Base-by-base conservation (phyloP, 2,888 invertebrate genomes). In the Drosophila kambysellisi region DNA sequence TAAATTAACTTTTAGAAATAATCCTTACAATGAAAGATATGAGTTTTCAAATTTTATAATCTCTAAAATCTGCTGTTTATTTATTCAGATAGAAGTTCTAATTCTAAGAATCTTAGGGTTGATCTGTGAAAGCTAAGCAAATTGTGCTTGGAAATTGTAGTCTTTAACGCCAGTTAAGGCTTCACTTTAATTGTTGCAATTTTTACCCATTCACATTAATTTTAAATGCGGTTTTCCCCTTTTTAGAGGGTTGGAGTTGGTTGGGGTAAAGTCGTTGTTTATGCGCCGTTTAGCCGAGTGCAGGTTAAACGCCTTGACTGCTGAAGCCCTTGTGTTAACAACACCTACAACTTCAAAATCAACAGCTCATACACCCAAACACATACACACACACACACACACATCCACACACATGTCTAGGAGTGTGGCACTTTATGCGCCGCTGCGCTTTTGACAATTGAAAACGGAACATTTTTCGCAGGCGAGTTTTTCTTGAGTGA, bases 341-440 rank as follows among this genome's bases (percentile, higher is more conserved):
- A 76, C 75, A 74, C 77, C 77, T 66, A 66, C 37, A 60, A 65
- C 50, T 69, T 69, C 9, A 41, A 43, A 57, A 39, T 6, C 65
- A 46, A 25, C 46, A 46, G 4, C 25, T 46, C 46, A 25, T 46
- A 46, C 12, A 20, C 46, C 4, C 20, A 46, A 20, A 52, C 74
- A 63, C 66, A 41, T 62, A 57, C 67, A 60, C 70, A 29, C 63
- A 33, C 61, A 60, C 64, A 61, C 66, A 53, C 58, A 63, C 54
- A 65, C 56, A 72, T 61, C 61, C 56, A 62, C 66, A 68, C 68
- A 76, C 52, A 70, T 65, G 66, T 43, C 59, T 70, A 70, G 71
- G 87, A 89, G 88, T 89, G 87, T 88, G 89, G 83, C 87, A 89
- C 69, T 88, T 83, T 89, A 75, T 80, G 88, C 83, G 57, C 82